These are phyloP conservation scores for Papilio xuthus DNA, from an alignment of 1,140 invertebrate species.

Conservation along the genomic window DNA sequence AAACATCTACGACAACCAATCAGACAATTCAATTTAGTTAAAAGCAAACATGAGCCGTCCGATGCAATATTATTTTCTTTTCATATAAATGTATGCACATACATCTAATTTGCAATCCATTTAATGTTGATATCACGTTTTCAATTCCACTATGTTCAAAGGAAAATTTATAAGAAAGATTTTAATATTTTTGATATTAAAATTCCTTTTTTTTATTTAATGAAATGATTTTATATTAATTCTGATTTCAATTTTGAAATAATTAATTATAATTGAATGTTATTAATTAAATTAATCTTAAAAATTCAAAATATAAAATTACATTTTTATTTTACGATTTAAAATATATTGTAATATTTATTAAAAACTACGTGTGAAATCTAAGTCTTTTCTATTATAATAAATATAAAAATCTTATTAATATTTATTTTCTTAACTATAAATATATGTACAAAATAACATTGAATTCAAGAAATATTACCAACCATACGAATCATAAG, in stretches of 20 bases:
- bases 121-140: not conserved
- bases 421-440: not conserved
- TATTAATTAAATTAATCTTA: not conserved
- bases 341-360: too few species aligned
- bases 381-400: too few species aligned
- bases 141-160: not conserved
- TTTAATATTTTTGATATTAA: not conserved
- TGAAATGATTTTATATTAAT: not conserved
- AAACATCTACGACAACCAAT: constrained; percentile 5
- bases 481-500: constrained; percentile 19
- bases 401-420: too few species aligned
- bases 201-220: not conserved
- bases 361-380: too few species aligned
- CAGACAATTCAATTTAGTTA: constrained; percentile 38
- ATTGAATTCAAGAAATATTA: not conserved
- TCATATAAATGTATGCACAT: constrained; percentile 18
- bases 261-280: not conserved
- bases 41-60: constrained; percentile 38
- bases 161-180: constrained; percentile 7
- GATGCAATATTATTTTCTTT: constrained; percentile 28
- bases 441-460: not conserved
- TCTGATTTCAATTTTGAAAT: not conserved
- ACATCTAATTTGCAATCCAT: constrained; percentile 25
- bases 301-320: not conserved
- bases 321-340: too few species aligned